These are phyloP conservation scores for Crypturellus tataupa DNA, from an alignment of 2,797 vertebrate genomes.

Conservation along the genomic window DNA sequence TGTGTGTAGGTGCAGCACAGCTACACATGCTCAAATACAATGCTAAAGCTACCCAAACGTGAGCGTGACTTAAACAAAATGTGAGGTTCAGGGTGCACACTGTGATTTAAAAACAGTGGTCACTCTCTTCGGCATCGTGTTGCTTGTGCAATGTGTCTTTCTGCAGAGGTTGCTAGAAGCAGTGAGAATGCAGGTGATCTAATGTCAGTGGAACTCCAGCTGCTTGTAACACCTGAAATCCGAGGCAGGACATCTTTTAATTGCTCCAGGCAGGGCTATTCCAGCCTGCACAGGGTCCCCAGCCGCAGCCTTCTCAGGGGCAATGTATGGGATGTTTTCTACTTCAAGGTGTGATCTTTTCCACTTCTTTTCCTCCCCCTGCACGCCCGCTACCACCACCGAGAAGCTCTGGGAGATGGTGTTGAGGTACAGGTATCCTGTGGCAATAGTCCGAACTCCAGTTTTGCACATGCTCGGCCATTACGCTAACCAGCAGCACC, in stretches of 20 bases:
- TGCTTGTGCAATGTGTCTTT: accelerated
- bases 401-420: neutral
- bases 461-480: neutral
- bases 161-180: accelerated
- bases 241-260: neutral
- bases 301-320: neutral
- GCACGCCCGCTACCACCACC: neutral
- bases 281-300: accelerated
- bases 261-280: neutral
- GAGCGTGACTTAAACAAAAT: neutral
- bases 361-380: neutral
- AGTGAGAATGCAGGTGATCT: no score
- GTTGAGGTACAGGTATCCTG: neutral
- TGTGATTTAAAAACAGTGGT: neutral
- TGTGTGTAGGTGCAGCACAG: accelerated
- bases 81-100: accelerated
- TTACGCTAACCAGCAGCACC: neutral
- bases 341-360: neutral
- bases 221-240: accelerated
- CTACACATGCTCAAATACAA: accelerated
- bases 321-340: accelerated
- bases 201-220: accelerated
- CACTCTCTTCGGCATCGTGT: accelerated
- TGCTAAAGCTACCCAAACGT: neutral
- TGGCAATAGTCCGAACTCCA: neutral